Conservation (phyloP, 2,888 invertebrate genomes). For the Chrysina gloriosa region DNA sequence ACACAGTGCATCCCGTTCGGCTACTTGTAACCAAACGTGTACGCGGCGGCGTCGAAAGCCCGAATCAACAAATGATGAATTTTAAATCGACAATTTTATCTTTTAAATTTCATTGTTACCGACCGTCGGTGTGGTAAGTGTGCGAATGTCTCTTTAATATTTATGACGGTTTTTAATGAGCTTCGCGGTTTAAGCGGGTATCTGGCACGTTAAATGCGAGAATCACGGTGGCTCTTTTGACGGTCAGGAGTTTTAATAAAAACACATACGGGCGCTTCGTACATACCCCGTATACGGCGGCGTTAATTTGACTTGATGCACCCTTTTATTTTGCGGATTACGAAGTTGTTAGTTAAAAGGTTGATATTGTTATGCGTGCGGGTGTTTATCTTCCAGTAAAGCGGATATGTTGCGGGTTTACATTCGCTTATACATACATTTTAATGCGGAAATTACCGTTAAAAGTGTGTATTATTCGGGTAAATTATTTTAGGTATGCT, state of each 20-base stretch:
- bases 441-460: slow-evolving; percentile 32
- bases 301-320: slow-evolving; percentile 37
- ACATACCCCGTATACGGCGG: background rate
- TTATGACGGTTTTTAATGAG: slow-evolving; percentile 41
- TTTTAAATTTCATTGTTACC: slow-evolving; percentile 44
- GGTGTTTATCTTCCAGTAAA: slow-evolving; percentile 35
- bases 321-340: slow-evolving; percentile 34
- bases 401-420: slow-evolving; percentile 17
- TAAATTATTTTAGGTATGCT: slow-evolving; percentile 3
- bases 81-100: slow-evolving; percentile 39
- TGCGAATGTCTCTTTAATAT: slow-evolving; percentile 33
- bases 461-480: slow-evolving; percentile 29
- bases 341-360: slow-evolving; percentile 38
- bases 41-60: no score
- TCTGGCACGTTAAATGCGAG: slow-evolving; percentile 25
- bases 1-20: no score
- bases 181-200: slow-evolving; percentile 16
- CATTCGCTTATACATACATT: slow-evolving; percentile 27
- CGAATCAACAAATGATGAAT: slow-evolving; percentile 43
- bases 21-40: no score
- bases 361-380: slow-evolving; percentile 33
- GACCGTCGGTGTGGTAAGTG: background rate
- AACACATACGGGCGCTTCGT: slow-evolving; percentile 1
- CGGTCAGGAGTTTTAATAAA: slow-evolving; percentile 31
- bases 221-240: slow-evolving; percentile 31